Conservation (phyloP, 2,113 vertebrate genomes). For the Pteropus alecto region DNA sequence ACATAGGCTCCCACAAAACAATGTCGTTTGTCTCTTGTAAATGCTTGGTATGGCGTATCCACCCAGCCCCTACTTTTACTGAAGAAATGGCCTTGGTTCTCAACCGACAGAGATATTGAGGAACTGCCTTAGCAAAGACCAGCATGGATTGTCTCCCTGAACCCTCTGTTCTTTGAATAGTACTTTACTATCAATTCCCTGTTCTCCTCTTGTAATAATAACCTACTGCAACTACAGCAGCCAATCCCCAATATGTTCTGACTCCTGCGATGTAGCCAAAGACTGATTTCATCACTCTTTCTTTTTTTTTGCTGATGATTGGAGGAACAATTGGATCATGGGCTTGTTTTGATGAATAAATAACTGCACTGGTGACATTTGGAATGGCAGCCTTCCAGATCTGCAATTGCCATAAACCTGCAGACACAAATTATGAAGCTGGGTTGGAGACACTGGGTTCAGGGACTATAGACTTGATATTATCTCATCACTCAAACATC, state of each 20-base stretch:
- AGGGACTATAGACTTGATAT: neutral
- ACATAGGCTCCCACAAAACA: neutral
- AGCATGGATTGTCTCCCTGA: neutral
- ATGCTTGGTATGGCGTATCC: neutral
- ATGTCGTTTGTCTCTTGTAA: neutral
- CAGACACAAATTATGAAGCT: neutral
- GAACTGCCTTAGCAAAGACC: neutral
- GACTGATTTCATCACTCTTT: constrained; percentile 42
- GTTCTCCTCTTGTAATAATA: neutral
- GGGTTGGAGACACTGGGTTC: neutral
- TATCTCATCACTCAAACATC: neutral
- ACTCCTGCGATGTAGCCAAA: neutral
- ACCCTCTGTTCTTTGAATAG: neutral
- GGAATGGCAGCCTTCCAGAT: constrained; percentile 30
- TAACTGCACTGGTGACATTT: constrained; percentile 31
- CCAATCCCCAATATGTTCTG: neutral
- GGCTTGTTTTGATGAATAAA: constrained; percentile 28
- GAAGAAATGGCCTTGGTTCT: neutral
- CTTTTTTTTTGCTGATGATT: neutral
- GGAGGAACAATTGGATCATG: neutral
- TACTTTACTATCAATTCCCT: neutral
- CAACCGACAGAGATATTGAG: neutral
- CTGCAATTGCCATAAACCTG: neutral
- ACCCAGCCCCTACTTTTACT: neutral
- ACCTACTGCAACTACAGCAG: neutral